These are phyloP conservation scores for Callinectes sapidus DNA, from an alignment of 2,888 invertebrate species.

Conservation along the genomic window DNA sequence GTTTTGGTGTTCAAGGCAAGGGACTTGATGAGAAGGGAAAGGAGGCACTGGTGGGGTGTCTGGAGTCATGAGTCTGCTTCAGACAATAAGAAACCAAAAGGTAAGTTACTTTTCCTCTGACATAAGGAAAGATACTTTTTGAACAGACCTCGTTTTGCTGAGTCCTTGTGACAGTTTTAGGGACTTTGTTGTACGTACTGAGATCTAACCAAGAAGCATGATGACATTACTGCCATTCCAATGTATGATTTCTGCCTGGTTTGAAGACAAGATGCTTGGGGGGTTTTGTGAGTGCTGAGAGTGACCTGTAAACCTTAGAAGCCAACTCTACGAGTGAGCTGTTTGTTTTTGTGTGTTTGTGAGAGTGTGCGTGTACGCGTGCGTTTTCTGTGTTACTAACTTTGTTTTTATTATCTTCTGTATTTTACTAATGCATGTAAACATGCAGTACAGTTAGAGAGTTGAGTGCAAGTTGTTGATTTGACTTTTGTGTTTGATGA, in stretches of 20 bases:
- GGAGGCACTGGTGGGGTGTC: too few relatives aligned
- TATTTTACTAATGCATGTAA: slow-evolving; percentile 9
- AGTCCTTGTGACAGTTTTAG: slow-evolving; percentile 19
- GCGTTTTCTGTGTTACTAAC: slow-evolving; percentile 14
- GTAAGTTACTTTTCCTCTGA: too few relatives aligned
- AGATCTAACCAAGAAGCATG: slow-evolving; percentile 21
- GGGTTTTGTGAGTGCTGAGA: slow-evolving; percentile 8
- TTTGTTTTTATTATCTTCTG: background rate
- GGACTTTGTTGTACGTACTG: background rate
- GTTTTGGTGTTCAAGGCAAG: too few relatives aligned
- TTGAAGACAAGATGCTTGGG: slow-evolving; percentile 16
- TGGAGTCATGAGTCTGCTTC: too few relatives aligned
- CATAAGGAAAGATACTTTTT: too few relatives aligned
- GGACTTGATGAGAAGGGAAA: too few relatives aligned
- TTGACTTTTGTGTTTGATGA: background rate
- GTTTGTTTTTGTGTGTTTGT: background rate
- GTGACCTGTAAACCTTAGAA: background rate
- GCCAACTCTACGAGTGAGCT: background rate
- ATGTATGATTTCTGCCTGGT: slow-evolving; percentile 12
- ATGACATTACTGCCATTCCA: background rate
- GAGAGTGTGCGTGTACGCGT: background rate
- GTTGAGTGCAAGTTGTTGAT: slow-evolving; percentile 16
- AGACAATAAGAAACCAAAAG: too few relatives aligned
- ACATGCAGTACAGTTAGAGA: slow-evolving; percentile 26
- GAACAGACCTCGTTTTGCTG: background rate